A percentile compares a stretch with the other conserved stretches of the same genome.
phyloP scores from a whole-genome alignment of 2,888 invertebrate genomes.

The Actias luna region DNA sequence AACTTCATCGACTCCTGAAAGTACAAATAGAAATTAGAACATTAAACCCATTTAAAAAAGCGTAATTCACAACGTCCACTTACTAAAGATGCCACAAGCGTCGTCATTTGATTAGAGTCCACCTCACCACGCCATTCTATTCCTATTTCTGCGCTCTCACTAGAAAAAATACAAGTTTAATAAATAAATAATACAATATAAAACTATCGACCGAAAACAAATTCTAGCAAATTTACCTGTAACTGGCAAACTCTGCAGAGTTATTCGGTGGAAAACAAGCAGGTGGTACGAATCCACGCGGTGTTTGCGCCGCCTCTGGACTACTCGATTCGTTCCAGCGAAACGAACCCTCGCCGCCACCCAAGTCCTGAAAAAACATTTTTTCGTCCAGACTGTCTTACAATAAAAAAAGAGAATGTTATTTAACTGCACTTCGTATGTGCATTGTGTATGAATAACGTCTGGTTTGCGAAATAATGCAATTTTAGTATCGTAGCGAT shows the following conservation, averaged over 20 bases:
- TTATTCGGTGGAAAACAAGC: slow-evolving; percentile 68
- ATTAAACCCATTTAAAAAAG: neutral
- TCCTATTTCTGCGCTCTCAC: slow-evolving; percentile 68
- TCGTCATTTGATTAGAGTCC: slow-evolving; percentile 48
- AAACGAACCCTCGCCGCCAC: slow-evolving; percentile 48
- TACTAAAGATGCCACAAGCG: slow-evolving; percentile 68
- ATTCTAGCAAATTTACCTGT: slow-evolving; percentile 62
- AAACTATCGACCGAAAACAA: too few relatives aligned
- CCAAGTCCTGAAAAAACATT: slow-evolving; percentile 35
- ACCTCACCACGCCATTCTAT: slow-evolving; percentile 51
- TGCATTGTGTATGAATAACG: neutral
- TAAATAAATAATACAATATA: neutral
- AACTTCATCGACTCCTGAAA: slow-evolving; percentile 42
- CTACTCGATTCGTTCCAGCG: slow-evolving; percentile 67
- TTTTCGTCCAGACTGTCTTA: too few relatives aligned
- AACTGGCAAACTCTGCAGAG: slow-evolving; percentile 58
- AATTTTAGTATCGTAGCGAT: slow-evolving; percentile 43
- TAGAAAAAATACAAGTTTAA: slow-evolving; percentile 42
- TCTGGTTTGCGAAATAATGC: slow-evolving; percentile 52
- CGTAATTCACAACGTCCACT: slow-evolving; percentile 33
- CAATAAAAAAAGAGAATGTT: too few relatives aligned
- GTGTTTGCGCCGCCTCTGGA: slow-evolving; percentile 68
- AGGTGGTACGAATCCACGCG: slow-evolving; percentile 63
- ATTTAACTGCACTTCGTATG: too few relatives aligned
- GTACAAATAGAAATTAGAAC: too few relatives aligned